A percentile compares a stretch with the other conserved stretches of the same genome.
phyloP scores from a whole-genome alignment of 2,797 vertebrate species.

The Crax fasciolata region DNA sequence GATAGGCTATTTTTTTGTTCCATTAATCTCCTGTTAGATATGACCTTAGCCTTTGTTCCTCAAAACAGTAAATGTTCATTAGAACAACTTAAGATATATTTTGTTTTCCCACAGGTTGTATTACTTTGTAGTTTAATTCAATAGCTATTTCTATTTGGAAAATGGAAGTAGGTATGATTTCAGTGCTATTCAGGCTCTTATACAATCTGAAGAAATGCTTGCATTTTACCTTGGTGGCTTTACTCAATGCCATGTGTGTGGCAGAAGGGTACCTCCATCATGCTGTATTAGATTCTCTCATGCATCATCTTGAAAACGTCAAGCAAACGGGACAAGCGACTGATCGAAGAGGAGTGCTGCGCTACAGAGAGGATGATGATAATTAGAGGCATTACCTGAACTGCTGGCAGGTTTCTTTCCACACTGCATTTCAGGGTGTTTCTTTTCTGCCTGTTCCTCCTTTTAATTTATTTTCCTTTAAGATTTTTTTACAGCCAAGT shows the following conservation, averaged over 20 bases:
- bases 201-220: not conserved
- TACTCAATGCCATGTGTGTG: not conserved
- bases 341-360: not conserved
- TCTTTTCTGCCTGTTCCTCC: not conserved
- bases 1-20: not conserved
- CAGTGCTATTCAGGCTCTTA: not conserved
- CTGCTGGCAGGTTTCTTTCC: not conserved
- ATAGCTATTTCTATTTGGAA: not conserved
- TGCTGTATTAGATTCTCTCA: not conserved
- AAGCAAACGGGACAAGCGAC: not conserved
- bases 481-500: not conserved
- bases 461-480: not conserved
- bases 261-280: not conserved
- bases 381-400: not conserved
- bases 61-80: not conserved
- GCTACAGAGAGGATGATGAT: not conserved
- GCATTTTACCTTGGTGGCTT: not conserved
- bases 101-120: not conserved
- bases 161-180: not conserved
- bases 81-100: not conserved
- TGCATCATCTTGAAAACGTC: conserved; percentile 9
- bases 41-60: not conserved
- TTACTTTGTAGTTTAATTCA: not conserved
- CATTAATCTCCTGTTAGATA: not conserved
- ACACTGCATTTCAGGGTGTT: not conserved